A percentile compares a stretch with the other conserved stretches of the same genome.
Conservation (phyloP, 2,888 invertebrate genomes). For the Emmelina monodactyla region DNA sequence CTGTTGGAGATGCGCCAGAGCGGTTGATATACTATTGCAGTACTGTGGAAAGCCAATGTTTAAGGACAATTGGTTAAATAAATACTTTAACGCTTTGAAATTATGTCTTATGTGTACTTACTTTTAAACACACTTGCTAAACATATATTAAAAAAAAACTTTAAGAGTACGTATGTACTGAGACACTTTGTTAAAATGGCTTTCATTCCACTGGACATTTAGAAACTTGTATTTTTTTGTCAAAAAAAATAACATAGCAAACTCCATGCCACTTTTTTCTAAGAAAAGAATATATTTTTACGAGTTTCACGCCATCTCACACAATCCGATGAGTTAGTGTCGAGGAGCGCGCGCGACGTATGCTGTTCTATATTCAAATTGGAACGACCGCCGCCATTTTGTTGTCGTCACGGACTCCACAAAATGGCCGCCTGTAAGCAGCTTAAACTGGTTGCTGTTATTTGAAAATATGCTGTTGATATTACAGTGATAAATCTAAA, state of each 20-base stretch:
- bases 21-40: too few relatives aligned
- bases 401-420: constrained; percentile 39
- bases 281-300: constrained; percentile 57
- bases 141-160: too few relatives aligned
- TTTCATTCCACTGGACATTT: too few relatives aligned
- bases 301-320: constrained; percentile 55
- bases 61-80: too few relatives aligned
- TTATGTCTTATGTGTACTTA: not conserved
- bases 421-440: constrained; percentile 47
- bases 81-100: too few relatives aligned
- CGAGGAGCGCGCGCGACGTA: constrained; percentile 57
- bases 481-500: constrained; percentile 6
- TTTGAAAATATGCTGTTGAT: constrained; percentile 19
- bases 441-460: constrained; percentile 33
- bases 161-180: too few relatives aligned
- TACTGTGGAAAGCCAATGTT: too few relatives aligned
- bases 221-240: constrained; percentile 1
- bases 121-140: not conserved
- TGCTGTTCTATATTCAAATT: constrained; percentile 65
- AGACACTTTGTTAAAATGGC: too few relatives aligned
- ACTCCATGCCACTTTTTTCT: constrained; percentile 25
- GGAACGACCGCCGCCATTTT: constrained; percentile 54
- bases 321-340: constrained; percentile 63
- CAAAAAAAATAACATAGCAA: constrained; percentile 2
- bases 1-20: too few relatives aligned